Conservation (phyloP, 1,140 invertebrate genomes). For the Diuraphis noxia region DNA sequence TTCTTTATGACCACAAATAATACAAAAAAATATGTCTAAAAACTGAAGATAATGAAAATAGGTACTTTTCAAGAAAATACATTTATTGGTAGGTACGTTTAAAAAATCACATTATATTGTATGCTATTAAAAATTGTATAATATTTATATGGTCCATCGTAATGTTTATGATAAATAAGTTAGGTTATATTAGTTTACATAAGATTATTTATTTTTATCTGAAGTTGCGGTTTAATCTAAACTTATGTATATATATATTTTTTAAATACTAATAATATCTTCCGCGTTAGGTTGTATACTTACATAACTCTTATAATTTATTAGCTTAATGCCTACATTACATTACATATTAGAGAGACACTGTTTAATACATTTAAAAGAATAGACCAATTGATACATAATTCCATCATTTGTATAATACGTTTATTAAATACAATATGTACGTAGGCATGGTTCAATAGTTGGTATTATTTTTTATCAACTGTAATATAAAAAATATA, state of each 20-base stretch:
- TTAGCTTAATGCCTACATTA: not conserved
- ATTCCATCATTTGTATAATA: not conserved
- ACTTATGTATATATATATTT: not conserved
- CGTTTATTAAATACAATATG: not conserved
- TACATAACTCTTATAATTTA: not conserved
- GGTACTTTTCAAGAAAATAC: not conserved
- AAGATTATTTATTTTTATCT: not conserved
- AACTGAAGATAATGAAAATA: not conserved
- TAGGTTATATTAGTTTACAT: not conserved
- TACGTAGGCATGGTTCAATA: not conserved
- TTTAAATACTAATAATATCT: no score
- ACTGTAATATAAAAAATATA: not conserved
- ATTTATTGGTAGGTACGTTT: not conserved
- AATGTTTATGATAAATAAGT: not conserved
- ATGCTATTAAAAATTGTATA: no score
- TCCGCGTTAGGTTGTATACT: not conserved
- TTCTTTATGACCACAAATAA: not conserved
- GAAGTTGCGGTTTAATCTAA: not conserved
- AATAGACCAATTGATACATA: not conserved
- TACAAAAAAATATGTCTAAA: not conserved
- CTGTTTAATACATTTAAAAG: not conserved
- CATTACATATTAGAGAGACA: not conserved
- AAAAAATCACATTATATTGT: no score
- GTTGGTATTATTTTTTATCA: not conserved
- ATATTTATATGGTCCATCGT: not conserved